A percentile compares a stretch with the other conserved stretches of the same genome.
Evolutionary conservation across 2,888 invertebrate genomes (phyloP).

Genomic region (Andrena trimmerana): DNA sequence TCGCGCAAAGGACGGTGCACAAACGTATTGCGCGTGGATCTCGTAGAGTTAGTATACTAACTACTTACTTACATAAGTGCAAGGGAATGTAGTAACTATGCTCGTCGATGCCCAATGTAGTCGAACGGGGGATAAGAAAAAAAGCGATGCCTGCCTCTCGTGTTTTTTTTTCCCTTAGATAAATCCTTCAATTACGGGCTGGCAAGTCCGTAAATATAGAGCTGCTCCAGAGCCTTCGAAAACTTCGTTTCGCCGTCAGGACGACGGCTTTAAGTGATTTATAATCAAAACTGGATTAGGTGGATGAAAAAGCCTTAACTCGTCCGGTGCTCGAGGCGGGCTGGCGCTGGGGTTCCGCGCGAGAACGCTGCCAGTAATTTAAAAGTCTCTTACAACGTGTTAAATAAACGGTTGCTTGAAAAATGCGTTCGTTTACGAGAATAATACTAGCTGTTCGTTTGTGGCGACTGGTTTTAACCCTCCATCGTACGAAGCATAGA

Average conservation of each 20-base stretch:
- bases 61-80: constrained; percentile 8
- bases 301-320: constrained; percentile 73
- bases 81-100: constrained; percentile 22
- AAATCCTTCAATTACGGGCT: constrained; percentile 72
- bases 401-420: constrained; percentile 54
- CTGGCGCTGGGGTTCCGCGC: constrained; percentile 44
- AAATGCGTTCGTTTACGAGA: constrained; percentile 38
- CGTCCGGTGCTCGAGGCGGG: constrained; percentile 52
- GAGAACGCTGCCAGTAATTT: constrained; percentile 57
- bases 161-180: constrained; percentile 46
- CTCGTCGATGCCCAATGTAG: constrained; percentile 4
- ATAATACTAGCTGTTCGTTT: constrained; percentile 13
- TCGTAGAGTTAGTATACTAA: constrained; percentile 21
- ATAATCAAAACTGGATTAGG: constrained; percentile 75
- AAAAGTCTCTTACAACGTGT: constrained; percentile 65
- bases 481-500: background rate
- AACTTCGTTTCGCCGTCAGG: constrained; percentile 72
- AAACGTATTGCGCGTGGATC: constrained; percentile 28
- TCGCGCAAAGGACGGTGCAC: background rate
- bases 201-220: constrained; percentile 66
- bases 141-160: constrained; percentile 21
- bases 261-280: constrained; percentile 74
- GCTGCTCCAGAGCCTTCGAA: constrained; percentile 60
- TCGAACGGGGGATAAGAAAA: background rate
- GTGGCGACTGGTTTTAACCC: background rate